Evolutionary conservation across 2,797 vertebrate species (phyloP).

Genomic region (Gallinago solitaria): DNA sequence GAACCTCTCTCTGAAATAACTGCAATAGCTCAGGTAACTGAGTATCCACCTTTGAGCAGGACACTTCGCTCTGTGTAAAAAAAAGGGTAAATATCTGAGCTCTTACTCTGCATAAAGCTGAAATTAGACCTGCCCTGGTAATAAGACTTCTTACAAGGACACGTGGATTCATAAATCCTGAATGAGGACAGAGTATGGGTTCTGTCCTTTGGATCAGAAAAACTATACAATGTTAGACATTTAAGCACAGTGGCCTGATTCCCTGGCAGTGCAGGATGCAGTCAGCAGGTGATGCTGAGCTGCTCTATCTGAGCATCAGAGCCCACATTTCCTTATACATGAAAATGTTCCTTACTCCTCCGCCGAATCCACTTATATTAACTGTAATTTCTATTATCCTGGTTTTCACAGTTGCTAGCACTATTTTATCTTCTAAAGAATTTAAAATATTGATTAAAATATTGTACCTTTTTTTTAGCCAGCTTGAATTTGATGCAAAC

Average conservation of each 20-base stretch:
- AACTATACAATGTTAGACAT: background rate
- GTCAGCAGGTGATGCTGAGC: background rate
- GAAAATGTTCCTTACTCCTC: background rate
- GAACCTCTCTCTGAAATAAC: background rate
- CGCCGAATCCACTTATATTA: background rate
- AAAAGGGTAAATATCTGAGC: background rate
- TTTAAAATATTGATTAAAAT: background rate
- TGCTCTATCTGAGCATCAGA: background rate
- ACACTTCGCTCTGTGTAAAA: background rate
- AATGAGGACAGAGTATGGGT: background rate
- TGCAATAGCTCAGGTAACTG: background rate
- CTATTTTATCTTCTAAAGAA: background rate
- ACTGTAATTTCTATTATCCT: background rate
- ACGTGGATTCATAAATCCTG: background rate
- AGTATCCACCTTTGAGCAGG: background rate
- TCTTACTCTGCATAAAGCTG: background rate
- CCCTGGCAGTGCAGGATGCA: background rate
- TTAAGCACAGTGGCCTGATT: background rate
- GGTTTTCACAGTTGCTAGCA: background rate
- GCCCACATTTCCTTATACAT: fast-evolving
- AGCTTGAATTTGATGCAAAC: background rate
- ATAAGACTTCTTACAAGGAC: background rate
- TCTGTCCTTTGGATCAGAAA: background rate
- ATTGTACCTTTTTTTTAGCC: background rate
- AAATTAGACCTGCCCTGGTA: background rate